Evolutionary conservation across 2,113 vertebrate genomes (phyloP), one percentile per base, ranked within the genome.

Genomic region (Scopus umbretta): DNA sequence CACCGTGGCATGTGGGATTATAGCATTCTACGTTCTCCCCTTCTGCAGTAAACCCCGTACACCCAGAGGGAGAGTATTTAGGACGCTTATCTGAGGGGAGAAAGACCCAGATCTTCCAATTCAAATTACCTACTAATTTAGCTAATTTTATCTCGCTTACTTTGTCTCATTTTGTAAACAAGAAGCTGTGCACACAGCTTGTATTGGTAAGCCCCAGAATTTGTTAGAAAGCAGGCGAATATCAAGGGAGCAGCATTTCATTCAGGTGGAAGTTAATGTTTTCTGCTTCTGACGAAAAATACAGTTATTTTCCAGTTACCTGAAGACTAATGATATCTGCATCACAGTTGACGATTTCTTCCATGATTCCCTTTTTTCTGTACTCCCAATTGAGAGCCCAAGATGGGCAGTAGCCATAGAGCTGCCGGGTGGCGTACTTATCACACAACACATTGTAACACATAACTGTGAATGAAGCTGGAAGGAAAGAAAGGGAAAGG

Each of bases 331-430:
- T 99, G 98, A 99, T 99, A 97, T 99, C 99, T 61, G 99, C 99
- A 58, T 99, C 99, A 84, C 99, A 99, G 98, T 98, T 98, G 96
- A 99, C 98, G 45, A 99, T 99, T 89, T 99, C 99, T 98, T 99
- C 99, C 99, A 99, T 99, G 98, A 99, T 99, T 97, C 99, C 99
- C 97, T 99, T 99, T 98, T 99, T 99, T 74, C 99, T 98, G 92
- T 99, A 99, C 98, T 99, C 99, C 99, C 99, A 99, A 45, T 99
- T 99, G 94, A 99, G 98, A 9, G 99, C 99, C 99, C 99, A 99
- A 82, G 99, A 99, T 0, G 99, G 99, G 97, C 99, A 99, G 98
- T 99, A 99, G 96, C 99, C 99, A 10, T 99, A 99, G 90, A 99
- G 99, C 98, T 99, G 99, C 95, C 99, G 98, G 68, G 99, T 99